A percentile compares a stretch with the other conserved stretches of the same genome.
Conservation (phyloP, 2,888 invertebrate species). For the Mantis religiosa region DNA sequence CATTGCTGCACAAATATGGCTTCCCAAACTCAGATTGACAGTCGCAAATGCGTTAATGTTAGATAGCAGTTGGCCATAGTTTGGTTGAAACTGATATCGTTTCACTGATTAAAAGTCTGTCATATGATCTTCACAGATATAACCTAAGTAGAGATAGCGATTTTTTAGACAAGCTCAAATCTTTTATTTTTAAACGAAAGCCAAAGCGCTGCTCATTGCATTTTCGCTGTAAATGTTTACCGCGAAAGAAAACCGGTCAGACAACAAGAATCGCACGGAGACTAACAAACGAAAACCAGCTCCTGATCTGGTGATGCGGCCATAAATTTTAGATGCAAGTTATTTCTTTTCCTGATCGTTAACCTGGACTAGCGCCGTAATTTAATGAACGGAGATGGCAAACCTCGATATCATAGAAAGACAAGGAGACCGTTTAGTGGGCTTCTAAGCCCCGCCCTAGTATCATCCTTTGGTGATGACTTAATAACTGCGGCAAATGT, state of each 20-base stretch:
- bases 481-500: neutral
- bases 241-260: neutral
- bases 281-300: neutral
- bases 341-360: neutral
- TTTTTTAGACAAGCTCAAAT: too few relatives aligned
- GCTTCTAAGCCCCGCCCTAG: neutral
- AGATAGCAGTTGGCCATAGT: too few relatives aligned
- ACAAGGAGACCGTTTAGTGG: neutral
- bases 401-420: neutral
- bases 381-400: neutral
- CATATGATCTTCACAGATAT: too few relatives aligned
- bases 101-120: too few relatives aligned
- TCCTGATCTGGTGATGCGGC: neutral
- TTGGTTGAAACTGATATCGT: too few relatives aligned
- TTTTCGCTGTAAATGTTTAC: too few relatives aligned
- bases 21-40: too few relatives aligned
- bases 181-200: too few relatives aligned
- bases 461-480: neutral
- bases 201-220: too few relatives aligned
- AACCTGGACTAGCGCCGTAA: neutral
- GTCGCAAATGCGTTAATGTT: too few relatives aligned
- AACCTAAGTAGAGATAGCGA: too few relatives aligned
- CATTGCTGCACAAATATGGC: too few relatives aligned
- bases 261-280: neutral
- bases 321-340: neutral